Evolutionary conservation across 2,888 invertebrate species (phyloP), one percentile per base, ranked within the genome.

Genomic region (Aleiodes testaceus): DNA sequence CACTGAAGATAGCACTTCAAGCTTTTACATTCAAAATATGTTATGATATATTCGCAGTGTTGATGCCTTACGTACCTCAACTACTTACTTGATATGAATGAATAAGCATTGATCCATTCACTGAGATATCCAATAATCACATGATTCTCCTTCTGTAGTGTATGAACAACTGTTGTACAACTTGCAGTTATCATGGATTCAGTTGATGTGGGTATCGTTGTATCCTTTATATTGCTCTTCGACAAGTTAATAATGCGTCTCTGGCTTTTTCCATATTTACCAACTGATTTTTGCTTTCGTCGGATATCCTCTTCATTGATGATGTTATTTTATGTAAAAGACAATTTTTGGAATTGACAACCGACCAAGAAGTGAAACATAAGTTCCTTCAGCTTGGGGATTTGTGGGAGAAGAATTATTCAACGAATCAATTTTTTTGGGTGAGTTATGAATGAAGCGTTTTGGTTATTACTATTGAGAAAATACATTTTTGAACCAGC

Each of bases 71-170:
- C 44, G 49, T 52, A 44, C 63, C 69, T 64, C 50, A 68, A 53
- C 52, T 87, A 92, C 92, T 92, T 91, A 93, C 93, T 91, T 90
- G 91, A 90, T 79, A 93, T 89, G 85, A 91, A 92, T 79, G 90
- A 89, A 88, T 92, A 92, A 79, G 92, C 91, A 87, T 91, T 90
- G 84, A 92, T 91, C 92, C 93, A 93, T 84, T 93, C 92, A 77
- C 91, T 90, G 85, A 93, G 88, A 88, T 92, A 92, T 82, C 92
- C 92, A 85, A 91, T 89, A 82, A 91, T 90, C 80, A 84, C 82
- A 44, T 85, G 85, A 78, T 87, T 87, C 81, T 88, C 88, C 79
- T 87, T 87, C 80, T 88, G 87, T 73, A 85, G 81, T 66, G 87
- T 83, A 82, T 88, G 88, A 82, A 89, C 85, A 77, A 89, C 87